These are phyloP conservation scores for Sebastes diploproa DNA, from an alignment of 2,797 vertebrate species.

Conservation along the genomic window DNA sequence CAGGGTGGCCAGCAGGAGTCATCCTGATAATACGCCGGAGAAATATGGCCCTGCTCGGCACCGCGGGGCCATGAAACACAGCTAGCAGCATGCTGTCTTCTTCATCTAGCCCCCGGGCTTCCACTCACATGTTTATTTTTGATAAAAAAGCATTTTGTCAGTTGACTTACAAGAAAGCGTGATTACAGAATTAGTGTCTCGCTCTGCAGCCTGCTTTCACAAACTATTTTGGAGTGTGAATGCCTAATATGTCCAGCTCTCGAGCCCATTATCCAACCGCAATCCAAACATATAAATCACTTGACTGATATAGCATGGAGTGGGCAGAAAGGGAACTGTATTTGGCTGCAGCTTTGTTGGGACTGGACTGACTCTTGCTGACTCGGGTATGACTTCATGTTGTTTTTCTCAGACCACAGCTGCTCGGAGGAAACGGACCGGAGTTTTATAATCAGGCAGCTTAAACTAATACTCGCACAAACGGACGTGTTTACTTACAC, in stretches of 20 bases:
- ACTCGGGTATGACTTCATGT: conserved; percentile 89
- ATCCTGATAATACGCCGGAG: conserved; percentile 93
- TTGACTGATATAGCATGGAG: conserved; percentile 70
- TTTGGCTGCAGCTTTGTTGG: conserved; percentile 81
- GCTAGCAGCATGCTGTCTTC: conserved; percentile 66
- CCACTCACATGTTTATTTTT: conserved; percentile 50
- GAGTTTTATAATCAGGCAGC: conserved; percentile 54
- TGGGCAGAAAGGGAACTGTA: conserved; percentile 57
- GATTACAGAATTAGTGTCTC: conserved; percentile 31
- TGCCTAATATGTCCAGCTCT: conserved; percentile 65
- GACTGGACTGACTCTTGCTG: conserved; percentile 83
- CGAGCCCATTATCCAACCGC: conserved; percentile 53
- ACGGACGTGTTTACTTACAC: conserved; percentile 66
- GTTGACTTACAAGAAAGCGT: conserved; percentile 17
- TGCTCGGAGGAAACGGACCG: conserved; percentile 83
- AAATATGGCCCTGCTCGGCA: conserved; percentile 87
- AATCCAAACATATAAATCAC: conserved; percentile 69
- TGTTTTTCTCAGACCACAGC: conserved; percentile 85
- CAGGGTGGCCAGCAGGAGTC: conserved; percentile 97
- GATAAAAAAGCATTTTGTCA: conserved; percentile 48
- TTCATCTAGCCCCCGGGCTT: conserved; percentile 39
- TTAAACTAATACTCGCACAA: conserved; percentile 51
- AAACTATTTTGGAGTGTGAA: conserved; percentile 56
- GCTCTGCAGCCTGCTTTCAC: background rate
- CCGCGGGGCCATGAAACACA: conserved; percentile 69